Evolutionary conservation across 2,888 invertebrate species (phyloP).

Genomic region (Meteorus cinctellus): DNA sequence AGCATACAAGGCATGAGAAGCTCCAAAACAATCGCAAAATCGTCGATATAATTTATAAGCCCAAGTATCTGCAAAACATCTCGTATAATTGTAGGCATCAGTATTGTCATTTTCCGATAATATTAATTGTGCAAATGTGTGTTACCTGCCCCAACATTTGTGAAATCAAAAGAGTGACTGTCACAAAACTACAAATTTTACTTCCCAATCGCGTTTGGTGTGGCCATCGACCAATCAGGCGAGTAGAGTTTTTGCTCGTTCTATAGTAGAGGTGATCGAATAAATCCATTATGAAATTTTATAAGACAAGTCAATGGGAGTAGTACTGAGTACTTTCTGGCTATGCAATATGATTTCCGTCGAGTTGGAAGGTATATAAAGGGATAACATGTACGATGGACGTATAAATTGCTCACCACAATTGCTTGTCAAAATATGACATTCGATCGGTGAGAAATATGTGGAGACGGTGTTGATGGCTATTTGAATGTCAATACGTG

Average conservation of each 20-base stretch:
- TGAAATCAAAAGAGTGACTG: background rate
- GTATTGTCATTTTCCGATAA: background rate
- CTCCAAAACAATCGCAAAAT: constrained; percentile 9
- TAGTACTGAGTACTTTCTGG: background rate
- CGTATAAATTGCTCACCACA: background rate
- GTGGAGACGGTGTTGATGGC: no score
- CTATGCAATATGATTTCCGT: background rate
- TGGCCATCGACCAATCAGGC: constrained; percentile 46
- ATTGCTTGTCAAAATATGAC: background rate
- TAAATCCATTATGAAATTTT: constrained; percentile 40
- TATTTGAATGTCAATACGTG: no score
- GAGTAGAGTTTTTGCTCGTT: constrained; percentile 32
- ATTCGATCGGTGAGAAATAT: no score
- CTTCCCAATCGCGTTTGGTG: constrained; percentile 39
- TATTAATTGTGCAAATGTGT: background rate
- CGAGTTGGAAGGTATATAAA: background rate
- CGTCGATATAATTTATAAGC: background rate
- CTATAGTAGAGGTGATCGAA: constrained; percentile 43
- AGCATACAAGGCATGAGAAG: constrained; percentile 10
- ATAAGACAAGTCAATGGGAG: background rate
- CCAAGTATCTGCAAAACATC: constrained; percentile 13
- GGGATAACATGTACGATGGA: background rate
- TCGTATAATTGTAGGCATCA: background rate
- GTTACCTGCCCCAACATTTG: constrained; percentile 11
- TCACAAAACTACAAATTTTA: background rate